A percentile compares a stretch with the other conserved stretches of the same genome.
Conservation (phyloP, 2,113 vertebrate genomes). For the Erythrocebus patas region DNA sequence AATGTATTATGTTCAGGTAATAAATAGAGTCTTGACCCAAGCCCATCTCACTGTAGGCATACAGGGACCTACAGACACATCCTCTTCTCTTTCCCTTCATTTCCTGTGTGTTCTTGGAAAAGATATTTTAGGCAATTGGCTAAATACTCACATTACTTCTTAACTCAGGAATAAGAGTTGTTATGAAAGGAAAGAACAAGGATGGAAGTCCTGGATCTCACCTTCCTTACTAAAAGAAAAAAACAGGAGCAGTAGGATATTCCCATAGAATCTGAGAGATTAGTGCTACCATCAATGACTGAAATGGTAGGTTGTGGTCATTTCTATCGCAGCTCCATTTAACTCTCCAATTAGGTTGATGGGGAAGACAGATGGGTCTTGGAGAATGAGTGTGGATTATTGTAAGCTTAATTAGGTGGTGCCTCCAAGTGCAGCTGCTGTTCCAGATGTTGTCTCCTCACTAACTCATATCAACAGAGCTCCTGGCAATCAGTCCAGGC, state of each 20-base stretch:
- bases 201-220: neutral
- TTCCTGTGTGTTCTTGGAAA: neutral
- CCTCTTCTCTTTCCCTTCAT: neutral
- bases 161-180: neutral
- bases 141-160: neutral
- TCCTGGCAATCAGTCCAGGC: constrained; percentile 57
- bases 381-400: constrained; percentile 66
- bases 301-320: constrained; percentile 55
- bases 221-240: neutral
- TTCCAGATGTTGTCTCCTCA: constrained; percentile 69
- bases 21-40: neutral
- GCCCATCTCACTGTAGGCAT: neutral
- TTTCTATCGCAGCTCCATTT: constrained; percentile 54
- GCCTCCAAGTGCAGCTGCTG: constrained; percentile 62
- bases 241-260: neutral
- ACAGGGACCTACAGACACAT: neutral
- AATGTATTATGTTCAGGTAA: neutral
- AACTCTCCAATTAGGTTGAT: constrained; percentile 64
- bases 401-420: constrained; percentile 71
- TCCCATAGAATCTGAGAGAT: neutral
- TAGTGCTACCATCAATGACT: neutral
- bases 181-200: neutral
- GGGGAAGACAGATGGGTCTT: constrained; percentile 66
- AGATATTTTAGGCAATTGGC: neutral
- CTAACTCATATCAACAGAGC: constrained; percentile 61